Evolutionary conservation across 2,888 invertebrate genomes (phyloP).

Genomic region (Flexamia atlantica): DNA sequence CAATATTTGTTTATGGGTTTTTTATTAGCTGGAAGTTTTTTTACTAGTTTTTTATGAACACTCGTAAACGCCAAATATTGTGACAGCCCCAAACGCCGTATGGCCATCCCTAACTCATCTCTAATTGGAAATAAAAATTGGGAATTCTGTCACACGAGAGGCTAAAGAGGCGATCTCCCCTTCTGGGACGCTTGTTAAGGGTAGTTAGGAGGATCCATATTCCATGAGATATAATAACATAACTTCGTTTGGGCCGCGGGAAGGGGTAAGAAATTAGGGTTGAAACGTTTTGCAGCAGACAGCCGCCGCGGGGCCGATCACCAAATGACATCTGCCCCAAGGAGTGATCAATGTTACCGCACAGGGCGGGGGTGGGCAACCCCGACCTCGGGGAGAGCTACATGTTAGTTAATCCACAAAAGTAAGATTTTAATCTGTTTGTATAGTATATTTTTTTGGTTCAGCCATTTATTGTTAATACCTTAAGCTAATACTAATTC

Average conservation of each 20-base stretch:
- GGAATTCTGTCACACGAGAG: neutral
- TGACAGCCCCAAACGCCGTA: too few relatives aligned
- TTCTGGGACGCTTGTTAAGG: constrained; percentile 31
- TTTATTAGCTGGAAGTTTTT: too few relatives aligned
- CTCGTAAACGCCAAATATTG: too few relatives aligned
- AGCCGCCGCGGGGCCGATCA: constrained; percentile 35
- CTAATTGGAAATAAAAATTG: neutral
- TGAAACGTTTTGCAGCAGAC: constrained; percentile 61
- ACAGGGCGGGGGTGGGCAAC: neutral
- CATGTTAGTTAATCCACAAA: too few relatives aligned
- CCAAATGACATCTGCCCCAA: constrained; percentile 58
- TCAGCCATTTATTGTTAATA: too few relatives aligned
- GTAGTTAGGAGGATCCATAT: constrained; percentile 53
- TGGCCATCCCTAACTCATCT: too few relatives aligned
- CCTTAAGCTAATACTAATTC: too few relatives aligned
- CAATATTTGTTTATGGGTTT: too few relatives aligned
- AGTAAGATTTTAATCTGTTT: too few relatives aligned
- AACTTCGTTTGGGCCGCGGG: constrained; percentile 29
- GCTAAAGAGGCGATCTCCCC: constrained; percentile 6
- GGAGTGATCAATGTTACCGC: constrained; percentile 49
- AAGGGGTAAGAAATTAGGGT: constrained; percentile 59
- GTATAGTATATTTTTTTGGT: too few relatives aligned
- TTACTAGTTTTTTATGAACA: too few relatives aligned
- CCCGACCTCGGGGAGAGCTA: neutral
- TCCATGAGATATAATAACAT: constrained; percentile 57